Percentiles rank a stretch among this genome's conserved stretches.
Conservation (phyloP, 2,113 vertebrate genomes). For the Limanda limanda region DNA sequence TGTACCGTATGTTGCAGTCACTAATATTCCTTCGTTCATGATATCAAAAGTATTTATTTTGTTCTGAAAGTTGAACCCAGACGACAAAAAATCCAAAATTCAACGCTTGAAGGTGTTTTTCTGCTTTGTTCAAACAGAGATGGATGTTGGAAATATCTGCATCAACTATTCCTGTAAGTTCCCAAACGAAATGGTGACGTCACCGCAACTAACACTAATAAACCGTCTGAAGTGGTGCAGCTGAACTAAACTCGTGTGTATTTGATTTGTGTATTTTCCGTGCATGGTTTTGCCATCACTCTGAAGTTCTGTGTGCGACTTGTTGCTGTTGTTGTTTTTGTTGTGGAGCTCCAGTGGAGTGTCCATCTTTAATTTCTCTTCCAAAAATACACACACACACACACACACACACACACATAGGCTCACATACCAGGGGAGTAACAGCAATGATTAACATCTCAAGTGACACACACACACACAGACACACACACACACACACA, state of each 20-base stretch:
- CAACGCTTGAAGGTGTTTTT: conserved; percentile 22
- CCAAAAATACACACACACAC: conserved; percentile 62
- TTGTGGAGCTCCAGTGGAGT: conserved; percentile 17
- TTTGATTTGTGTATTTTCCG: conserved; percentile 4
- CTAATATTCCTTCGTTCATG: not conserved
- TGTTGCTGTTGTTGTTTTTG: conserved; percentile 38
- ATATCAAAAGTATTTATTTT: not conserved
- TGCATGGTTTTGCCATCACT: conserved; percentile 11
- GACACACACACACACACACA: not conserved
- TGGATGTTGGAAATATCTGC: conserved; percentile 73
- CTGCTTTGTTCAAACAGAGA: conserved; percentile 69
- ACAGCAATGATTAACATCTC: conserved; percentile 58
- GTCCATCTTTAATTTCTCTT: conserved; percentile 46
- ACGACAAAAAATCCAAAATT: not conserved
- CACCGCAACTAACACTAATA: conserved; percentile 59
- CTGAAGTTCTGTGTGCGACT: not conserved
- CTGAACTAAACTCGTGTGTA: conserved; percentile 26
- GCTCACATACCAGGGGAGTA: conserved; percentile 39
- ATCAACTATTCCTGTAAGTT: conserved; percentile 77
- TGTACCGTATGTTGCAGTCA: no score
- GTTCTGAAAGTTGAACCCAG: not conserved
- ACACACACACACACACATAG: conserved; percentile 4
- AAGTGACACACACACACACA: conserved; percentile 49
- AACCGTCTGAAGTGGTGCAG: conserved; percentile 47
- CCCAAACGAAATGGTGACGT: not conserved